Evolutionary conservation across 92 coral and sea anemone genomes (phyloP), one percentile per base, ranked within the genome.

Genomic region (Metridium senile): DNA sequence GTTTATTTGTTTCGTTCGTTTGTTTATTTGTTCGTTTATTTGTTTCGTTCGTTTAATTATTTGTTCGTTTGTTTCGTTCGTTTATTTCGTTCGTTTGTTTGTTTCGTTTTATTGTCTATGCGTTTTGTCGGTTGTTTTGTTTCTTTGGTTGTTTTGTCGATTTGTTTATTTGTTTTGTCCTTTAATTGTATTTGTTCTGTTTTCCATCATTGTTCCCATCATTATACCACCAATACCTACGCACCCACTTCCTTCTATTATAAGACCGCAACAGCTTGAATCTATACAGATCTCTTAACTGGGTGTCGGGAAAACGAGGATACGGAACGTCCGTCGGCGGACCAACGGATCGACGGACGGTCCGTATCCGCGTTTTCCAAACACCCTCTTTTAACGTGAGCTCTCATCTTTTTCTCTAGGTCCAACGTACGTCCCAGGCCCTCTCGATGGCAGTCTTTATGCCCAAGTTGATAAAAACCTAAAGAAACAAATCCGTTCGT

Each of bases 391-490:
- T n/a, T n/a, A n/a, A n/a, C n/a, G n/a, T n/a, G n/a, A n/a, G n/a
- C n/a, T n/a, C 45, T 49, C 63, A n/a, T 61, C 26, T 68, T 0
- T 26, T 65, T 43, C 26, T 30, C 59, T 62, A 77, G 72, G 91
- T 26, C 97, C 97, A 43, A 76, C 93, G 52, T 91, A 96, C 76
- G 83, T 93, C 58, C 91, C 97, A 23, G 99, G 99, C 4, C 99
- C 99, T 1, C 83, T 96, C 62, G 91, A 96, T 77, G 99, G 99
- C 29, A 93, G 94, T 68, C 86, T 91, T 23, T 96, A 96, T 84
- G 99, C 99, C 1, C 92, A 90, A 58, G 99, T 96, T 3, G 94
- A 96, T 86, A 93, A 93, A 70, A 90, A 88, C 17, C 82, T 93
- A 80, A 96, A 89, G 74, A 85, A 85, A 72, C 94, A 87, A 76